These are phyloP conservation scores for Geophilus truncorum DNA, from an alignment of 2,888 invertebrate genomes.

Conservation along the genomic window DNA sequence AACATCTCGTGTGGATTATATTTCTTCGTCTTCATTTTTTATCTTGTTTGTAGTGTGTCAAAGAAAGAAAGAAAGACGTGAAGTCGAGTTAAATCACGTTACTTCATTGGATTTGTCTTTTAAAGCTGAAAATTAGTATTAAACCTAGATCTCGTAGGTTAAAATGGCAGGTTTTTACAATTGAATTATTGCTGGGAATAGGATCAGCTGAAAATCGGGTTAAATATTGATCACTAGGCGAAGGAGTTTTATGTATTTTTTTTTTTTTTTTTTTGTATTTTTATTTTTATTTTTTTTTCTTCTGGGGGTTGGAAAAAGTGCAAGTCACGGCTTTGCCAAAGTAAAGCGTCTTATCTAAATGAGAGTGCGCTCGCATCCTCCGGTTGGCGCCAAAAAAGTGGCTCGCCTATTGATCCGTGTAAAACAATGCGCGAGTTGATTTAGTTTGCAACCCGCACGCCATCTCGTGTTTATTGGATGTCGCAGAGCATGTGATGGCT, in stretches of 20 bases:
- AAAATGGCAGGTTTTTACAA: neutral
- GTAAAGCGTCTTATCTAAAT: neutral
- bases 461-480: neutral
- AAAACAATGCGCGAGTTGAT: neutral
- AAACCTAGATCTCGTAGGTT: too few species aligned
- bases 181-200: neutral
- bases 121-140: too few species aligned
- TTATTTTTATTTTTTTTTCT: neutral
- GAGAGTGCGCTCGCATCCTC: neutral
- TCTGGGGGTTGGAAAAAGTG: neutral
- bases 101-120: neutral
- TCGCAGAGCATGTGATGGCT: neutral
- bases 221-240: neutral
- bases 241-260: too few species aligned
- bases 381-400: neutral
- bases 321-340: neutral
- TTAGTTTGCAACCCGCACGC: neutral
- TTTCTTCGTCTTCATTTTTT: neutral
- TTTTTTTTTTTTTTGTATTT: neutral
- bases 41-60: neutral
- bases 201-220: neutral
- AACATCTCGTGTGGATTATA: neutral
- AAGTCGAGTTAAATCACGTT: neutral
- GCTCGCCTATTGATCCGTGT: neutral
- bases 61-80: neutral